These are phyloP conservation scores for Leptopilina syphax DNA, from an alignment of 2,888 invertebrate genomes.

Conservation along the genomic window DNA sequence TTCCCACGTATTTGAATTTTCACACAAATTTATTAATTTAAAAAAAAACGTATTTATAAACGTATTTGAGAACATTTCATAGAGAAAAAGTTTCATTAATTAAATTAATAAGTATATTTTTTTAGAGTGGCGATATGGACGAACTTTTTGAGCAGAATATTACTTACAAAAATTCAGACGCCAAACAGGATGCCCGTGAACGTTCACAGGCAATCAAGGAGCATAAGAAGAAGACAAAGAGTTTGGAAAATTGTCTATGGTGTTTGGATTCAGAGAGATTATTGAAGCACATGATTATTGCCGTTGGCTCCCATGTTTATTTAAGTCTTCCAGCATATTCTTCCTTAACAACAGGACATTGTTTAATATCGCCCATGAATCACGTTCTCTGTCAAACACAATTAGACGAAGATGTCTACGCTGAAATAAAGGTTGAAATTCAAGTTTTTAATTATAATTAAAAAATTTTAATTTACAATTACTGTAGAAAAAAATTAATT, in stretches of 20 bases:
- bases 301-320: conserved; percentile 90
- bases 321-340: conserved; percentile 88
- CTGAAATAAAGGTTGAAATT: conserved; percentile 85
- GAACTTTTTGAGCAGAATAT: conserved; percentile 91
- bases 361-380: conserved; percentile 89
- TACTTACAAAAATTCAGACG: conserved; percentile 81
- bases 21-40: too few relatives aligned
- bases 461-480: too few relatives aligned
- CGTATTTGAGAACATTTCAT: too few relatives aligned
- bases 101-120: not conserved
- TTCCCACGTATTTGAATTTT: too few relatives aligned
- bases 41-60: too few relatives aligned
- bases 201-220: conserved; percentile 84
- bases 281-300: conserved; percentile 90
- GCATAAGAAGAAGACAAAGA: conserved; percentile 83
- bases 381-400: conserved; percentile 89
- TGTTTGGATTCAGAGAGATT: conserved; percentile 90
- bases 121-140: conserved; percentile 82
- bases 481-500: too few relatives aligned
- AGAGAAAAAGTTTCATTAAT: too few relatives aligned
- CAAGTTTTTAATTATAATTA: too few relatives aligned
- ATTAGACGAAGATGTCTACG: conserved; percentile 96
- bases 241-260: conserved; percentile 88
- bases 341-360: conserved; percentile 92
- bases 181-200: conserved; percentile 82